These are phyloP conservation scores for Gymnoscopelus braueri DNA, from an alignment of 2,797 vertebrate genomes.

Conservation along the genomic window DNA sequence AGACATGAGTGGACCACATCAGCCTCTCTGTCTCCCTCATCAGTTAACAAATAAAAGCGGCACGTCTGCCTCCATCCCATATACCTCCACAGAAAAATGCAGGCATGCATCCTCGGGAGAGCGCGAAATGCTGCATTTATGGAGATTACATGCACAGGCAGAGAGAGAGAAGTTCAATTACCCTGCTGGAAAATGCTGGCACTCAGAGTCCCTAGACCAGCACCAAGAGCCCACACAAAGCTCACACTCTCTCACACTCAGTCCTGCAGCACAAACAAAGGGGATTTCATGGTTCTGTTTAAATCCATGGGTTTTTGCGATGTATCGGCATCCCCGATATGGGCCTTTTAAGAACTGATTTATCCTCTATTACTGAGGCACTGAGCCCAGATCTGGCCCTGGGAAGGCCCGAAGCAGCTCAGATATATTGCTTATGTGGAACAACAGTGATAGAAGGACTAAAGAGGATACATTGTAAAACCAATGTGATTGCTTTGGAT, in stretches of 20 bases:
- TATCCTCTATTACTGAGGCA: constrained; percentile 73
- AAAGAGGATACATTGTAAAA: constrained; percentile 59
- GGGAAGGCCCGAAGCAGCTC: constrained; percentile 57
- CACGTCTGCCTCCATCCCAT: constrained; percentile 45
- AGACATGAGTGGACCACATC: constrained; percentile 36
- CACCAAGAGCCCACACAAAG: constrained; percentile 59
- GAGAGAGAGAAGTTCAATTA: constrained; percentile 66
- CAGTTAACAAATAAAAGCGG: constrained; percentile 62
- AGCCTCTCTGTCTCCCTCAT: constrained; percentile 53
- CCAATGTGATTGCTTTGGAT: constrained; percentile 36
- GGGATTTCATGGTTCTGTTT: constrained; percentile 76
- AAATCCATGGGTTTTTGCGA: constrained; percentile 74
- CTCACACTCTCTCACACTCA: constrained; percentile 52
- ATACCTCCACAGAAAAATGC: constrained; percentile 14
- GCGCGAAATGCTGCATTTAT: constrained; percentile 53
- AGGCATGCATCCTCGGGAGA: constrained; percentile 21
- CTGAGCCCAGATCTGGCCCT: constrained; percentile 61
- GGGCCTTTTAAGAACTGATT: constrained; percentile 79
- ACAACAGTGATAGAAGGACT: constrained; percentile 58
- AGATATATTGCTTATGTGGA: constrained; percentile 47
- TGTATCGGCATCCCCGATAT: constrained; percentile 57
- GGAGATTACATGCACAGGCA: constrained; percentile 58
- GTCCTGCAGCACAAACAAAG: constrained; percentile 77
- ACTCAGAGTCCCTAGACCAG: constrained; percentile 54
- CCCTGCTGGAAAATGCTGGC: constrained; percentile 71